A percentile compares a stretch with the other conserved stretches of the same genome.
Evolutionary conservation across 2,113 vertebrate genomes (phyloP).

Genomic region (Paraplagusia blochii): DNA sequence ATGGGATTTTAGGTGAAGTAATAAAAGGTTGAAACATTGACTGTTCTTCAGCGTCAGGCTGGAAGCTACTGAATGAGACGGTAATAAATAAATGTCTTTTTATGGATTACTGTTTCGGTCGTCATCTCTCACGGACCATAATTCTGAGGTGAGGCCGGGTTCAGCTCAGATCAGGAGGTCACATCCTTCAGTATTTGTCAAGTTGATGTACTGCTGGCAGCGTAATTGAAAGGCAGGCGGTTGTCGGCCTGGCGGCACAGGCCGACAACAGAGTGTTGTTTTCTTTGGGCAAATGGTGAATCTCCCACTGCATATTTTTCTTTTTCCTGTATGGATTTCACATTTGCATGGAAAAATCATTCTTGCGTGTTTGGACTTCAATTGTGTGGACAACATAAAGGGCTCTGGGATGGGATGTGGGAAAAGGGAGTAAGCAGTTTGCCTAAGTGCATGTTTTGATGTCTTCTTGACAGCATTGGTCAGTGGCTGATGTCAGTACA

Average conservation of each 20-base stretch:
- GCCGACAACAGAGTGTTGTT: slow-evolving; percentile 69
- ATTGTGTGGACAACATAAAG: slow-evolving; percentile 78
- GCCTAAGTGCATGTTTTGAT: slow-evolving; percentile 77
- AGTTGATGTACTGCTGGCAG: slow-evolving; percentile 70
- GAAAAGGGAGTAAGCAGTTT: slow-evolving; percentile 72
- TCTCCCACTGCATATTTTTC: slow-evolving; percentile 70
- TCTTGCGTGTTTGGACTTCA: slow-evolving; percentile 79
- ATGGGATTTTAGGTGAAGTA: slow-evolving; percentile 33
- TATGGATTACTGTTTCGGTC: slow-evolving; percentile 29
- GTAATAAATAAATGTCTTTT: slow-evolving; percentile 17
- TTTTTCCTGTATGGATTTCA: slow-evolving; percentile 78
- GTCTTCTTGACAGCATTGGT: slow-evolving; percentile 72
- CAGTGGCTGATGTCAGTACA: slow-evolving; percentile 70
- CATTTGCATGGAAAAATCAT: slow-evolving; percentile 78
- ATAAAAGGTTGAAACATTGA: slow-evolving; percentile 7
- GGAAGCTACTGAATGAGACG: slow-evolving; percentile 20
- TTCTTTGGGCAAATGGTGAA: slow-evolving; percentile 68
- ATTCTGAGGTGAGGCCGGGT: slow-evolving; percentile 55
- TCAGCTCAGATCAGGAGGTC: slow-evolving; percentile 68
- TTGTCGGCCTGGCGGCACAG: slow-evolving; percentile 52
- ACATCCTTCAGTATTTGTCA: slow-evolving; percentile 73
- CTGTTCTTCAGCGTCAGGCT: slow-evolving; percentile 21
- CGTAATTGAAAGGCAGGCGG: slow-evolving; percentile 68
- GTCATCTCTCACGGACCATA: slow-evolving; percentile 47
- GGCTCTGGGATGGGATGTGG: slow-evolving; percentile 72